A percentile compares a stretch with the other conserved stretches of the same genome.
Conservation (phyloP, 2,113 vertebrate genomes). For the Podarcis raffonei region DNA sequence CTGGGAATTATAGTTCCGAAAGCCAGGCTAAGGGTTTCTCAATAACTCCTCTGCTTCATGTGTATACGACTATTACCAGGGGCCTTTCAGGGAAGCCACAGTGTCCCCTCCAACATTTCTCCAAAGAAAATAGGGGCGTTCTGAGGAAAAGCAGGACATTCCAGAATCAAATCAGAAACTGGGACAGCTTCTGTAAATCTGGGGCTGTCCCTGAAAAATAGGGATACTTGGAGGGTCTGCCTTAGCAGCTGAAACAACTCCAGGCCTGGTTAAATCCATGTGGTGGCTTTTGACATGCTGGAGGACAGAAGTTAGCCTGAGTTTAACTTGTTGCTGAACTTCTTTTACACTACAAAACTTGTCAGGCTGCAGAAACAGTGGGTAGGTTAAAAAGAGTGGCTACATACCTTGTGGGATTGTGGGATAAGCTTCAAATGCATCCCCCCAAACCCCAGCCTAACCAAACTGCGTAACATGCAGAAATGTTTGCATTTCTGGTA, state of each 20-base stretch:
- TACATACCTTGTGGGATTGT: slow-evolving; percentile 1
- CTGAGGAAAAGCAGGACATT: too few species aligned
- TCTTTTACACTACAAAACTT: neutral
- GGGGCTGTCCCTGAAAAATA: too few species aligned
- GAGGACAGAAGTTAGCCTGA: neutral
- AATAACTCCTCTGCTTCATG: too few species aligned
- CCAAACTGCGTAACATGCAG: neutral
- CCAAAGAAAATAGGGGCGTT: too few species aligned
- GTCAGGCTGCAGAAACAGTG: neutral
- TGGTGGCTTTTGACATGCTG: neutral
- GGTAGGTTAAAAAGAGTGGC: neutral
- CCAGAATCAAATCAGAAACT: too few species aligned
- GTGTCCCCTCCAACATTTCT: too few species aligned
- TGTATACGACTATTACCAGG: neutral
- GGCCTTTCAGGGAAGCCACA: too few species aligned
- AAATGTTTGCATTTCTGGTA: slow-evolving; percentile 36
- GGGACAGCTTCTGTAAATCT: too few species aligned
- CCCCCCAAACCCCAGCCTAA: neutral
- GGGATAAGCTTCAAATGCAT: neutral
- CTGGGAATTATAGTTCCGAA: neutral
- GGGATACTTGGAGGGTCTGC: too few species aligned
- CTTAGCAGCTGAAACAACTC: neutral
- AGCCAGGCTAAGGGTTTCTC: neutral
- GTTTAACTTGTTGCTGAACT: neutral
- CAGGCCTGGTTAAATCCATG: neutral